phyloP scores from a whole-genome alignment of 2,113 vertebrate genomes.

The Ailurus styani region DNA sequence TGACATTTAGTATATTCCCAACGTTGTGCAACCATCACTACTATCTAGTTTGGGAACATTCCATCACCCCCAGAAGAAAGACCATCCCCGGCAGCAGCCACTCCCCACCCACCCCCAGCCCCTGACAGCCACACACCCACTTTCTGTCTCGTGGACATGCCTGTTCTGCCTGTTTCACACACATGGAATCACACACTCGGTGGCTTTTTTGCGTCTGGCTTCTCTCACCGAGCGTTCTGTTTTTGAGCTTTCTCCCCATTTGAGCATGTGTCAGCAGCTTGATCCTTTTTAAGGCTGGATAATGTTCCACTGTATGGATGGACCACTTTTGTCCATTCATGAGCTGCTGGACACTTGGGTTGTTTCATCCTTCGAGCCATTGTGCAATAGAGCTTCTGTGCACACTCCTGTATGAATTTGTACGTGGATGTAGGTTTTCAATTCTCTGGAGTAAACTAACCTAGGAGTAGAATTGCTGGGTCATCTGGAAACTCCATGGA shows the following conservation, averaged over 20 bases:
- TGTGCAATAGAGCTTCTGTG: neutral
- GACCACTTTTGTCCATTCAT: neutral
- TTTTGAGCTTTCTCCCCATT: neutral
- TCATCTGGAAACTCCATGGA: neutral
- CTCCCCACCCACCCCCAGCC: neutral
- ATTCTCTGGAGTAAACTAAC: neutral
- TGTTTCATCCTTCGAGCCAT: neutral
- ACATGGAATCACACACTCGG: rapidly evolving
- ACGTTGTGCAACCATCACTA: neutral
- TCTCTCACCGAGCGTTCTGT: neutral
- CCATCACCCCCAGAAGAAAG: neutral
- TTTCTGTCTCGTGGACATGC: neutral
- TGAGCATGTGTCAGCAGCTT: neutral
- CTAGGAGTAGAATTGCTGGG: neutral
- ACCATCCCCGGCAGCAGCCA: neutral
- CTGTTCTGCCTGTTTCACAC: neutral
- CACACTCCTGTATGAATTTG: neutral
- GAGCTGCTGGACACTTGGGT: neutral
- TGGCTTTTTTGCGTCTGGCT: neutral
- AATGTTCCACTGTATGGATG: neutral
- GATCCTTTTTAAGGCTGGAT: neutral
- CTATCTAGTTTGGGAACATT: neutral
- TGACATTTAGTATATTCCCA: neutral
- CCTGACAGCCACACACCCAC: neutral
- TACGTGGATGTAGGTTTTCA: neutral